Base-by-base conservation (phyloP, 2,797 vertebrate genomes). In the Miichthys miiuy region DNA sequence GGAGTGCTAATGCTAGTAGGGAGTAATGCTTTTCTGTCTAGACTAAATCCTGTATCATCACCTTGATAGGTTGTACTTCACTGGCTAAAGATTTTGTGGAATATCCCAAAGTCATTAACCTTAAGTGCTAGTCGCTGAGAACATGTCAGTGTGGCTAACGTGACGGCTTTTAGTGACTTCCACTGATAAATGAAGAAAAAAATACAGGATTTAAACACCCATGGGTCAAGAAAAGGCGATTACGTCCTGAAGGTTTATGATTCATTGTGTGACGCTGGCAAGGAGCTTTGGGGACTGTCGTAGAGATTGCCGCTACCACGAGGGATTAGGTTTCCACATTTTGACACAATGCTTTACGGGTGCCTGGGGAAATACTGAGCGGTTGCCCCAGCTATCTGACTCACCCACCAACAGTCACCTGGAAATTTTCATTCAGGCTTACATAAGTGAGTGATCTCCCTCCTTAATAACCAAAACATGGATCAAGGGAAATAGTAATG, bases 401-500 rank as follows among this genome's bases (percentile, higher is more conserved):
- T 79, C 79, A 63, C 27, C 55, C n/a, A 51, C 21, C 63, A 47
- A 77, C 38, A 38, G n/a, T 13, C 44, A 69, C 50, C 64, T n/a
- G 38, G 58, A 70, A 20, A 70, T 75, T 64, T 71, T 38, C 42
- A 62, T 64, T 41, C 30, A 18, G 14, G 16, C 23, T 25, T 72
- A 44, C 12, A 38, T 54, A 56, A 55, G 14, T 5, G 41, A 81
- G 44, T 18, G 41, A 83, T 81, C 62, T 66, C 38, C 42, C 9
- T 70, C 9, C 21, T 41, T 72, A 67, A 79, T 20, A 72, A 78
- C 51, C 82, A 73, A 58, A 76, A 71, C 21, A 18, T 11, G 51
- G 60, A 75, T 89, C 56, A 71, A 75, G 77, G 81, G 64, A 74
- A 82, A 72, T 6, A 21, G 46, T 63, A 77, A 85, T 85, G 61